phyloP scores from a whole-genome alignment of 1,140 invertebrate species.

The Stenopsyche tienmushanensis region DNA sequence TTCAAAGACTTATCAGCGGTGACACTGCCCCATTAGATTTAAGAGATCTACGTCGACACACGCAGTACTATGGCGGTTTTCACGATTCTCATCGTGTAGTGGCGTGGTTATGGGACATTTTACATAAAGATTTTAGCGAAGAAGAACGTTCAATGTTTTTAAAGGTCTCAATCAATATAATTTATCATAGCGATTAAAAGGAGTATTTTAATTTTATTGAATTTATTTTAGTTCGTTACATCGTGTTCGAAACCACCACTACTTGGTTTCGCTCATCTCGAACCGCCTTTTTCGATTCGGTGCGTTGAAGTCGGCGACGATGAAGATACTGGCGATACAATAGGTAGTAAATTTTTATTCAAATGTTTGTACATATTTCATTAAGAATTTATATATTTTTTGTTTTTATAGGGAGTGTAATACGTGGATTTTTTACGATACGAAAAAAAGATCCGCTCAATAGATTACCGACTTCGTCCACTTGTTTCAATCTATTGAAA shows the following conservation, averaged over 20 bases:
- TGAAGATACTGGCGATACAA: slow-evolving; percentile 95
- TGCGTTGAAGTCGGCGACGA: slow-evolving; percentile 99
- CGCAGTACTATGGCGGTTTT: slow-evolving; percentile 99
- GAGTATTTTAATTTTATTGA: not conserved
- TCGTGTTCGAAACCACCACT: slow-evolving; percentile 98
- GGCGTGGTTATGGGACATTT: slow-evolving; percentile 98
- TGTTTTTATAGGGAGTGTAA: slow-evolving; percentile 78
- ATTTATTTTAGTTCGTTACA: slow-evolving; percentile 87
- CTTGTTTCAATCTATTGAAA: slow-evolving; percentile 98
- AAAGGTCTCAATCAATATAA: slow-evolving; percentile 60
- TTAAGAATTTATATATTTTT: slow-evolving; percentile 27
- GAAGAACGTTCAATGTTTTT: slow-evolving; percentile 92
- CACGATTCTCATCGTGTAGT: slow-evolving; percentile 98
- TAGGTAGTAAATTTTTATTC: slow-evolving; percentile 59
- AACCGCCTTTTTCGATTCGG: slow-evolving; percentile 98
- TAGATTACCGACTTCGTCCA: slow-evolving; percentile 95
- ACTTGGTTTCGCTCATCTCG: slow-evolving; percentile 94
- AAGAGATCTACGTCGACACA: slow-evolving; percentile 86
- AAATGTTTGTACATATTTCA: not conserved
- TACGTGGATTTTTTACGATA: slow-evolving; percentile 97
- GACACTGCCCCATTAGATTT: slow-evolving; percentile 90
- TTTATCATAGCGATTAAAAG: slow-evolving; percentile 18
- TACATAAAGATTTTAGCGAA: slow-evolving; percentile 93
- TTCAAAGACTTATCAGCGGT: slow-evolving; percentile 87
- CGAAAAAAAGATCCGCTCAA: slow-evolving; percentile 93